Evolutionary conservation across 2,888 invertebrate genomes (phyloP).

Genomic region (Xestia ashworthii): DNA sequence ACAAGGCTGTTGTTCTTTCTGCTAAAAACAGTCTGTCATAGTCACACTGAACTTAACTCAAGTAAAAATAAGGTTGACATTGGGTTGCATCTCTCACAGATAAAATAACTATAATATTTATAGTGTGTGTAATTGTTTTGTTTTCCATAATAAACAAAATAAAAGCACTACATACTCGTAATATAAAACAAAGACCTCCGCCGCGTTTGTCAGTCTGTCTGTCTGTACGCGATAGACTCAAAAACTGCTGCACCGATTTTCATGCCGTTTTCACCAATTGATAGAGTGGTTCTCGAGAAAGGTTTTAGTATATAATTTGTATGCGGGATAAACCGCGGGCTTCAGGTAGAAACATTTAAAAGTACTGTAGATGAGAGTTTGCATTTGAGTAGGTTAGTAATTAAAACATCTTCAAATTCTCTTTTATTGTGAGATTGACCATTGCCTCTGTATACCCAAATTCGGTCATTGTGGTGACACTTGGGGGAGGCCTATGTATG

Average conservation of each 20-base stretch:
- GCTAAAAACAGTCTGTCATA: not conserved
- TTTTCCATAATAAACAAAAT: no score
- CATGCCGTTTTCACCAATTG: no score
- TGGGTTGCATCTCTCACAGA: not conserved
- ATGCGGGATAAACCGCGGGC: no score
- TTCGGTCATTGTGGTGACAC: no score
- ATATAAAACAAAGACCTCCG: no score
- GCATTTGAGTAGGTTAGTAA: conserved; percentile 9
- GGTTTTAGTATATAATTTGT: not conserved
- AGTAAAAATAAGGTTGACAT: not conserved
- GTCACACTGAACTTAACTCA: not conserved
- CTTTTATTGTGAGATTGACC: not conserved
- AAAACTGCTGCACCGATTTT: no score
- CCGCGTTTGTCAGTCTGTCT: no score
- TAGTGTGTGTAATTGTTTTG: no score
- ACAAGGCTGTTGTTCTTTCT: not conserved
- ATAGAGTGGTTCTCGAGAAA: no score
- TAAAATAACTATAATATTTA: not conserved
- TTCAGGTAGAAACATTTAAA: not conserved
- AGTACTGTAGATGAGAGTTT: not conserved
- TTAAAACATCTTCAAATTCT: conserved; percentile 9
- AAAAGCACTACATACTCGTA: no score
- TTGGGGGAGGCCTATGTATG: no score
- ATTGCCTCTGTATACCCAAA: not conserved
- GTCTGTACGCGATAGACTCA: no score